These are phyloP conservation scores for Malaclemys terrapin DNA, from an alignment of 2,113 vertebrate genomes.

Conservation along the genomic window DNA sequence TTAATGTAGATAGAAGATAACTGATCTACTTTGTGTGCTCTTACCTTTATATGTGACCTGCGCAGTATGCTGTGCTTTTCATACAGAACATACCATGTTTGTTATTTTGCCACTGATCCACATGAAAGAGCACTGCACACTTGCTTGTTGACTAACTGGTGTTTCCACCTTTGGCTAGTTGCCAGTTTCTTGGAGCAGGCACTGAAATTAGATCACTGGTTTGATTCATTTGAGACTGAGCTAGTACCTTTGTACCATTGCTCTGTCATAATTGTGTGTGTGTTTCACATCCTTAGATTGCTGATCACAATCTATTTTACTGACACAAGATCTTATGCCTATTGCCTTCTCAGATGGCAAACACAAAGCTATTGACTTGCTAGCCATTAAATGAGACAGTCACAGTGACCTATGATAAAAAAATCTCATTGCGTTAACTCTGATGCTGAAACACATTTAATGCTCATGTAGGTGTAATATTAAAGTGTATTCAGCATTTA, in stretches of 20 bases:
- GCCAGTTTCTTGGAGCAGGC: background rate
- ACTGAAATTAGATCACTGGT: background rate
- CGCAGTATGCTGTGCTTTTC: background rate
- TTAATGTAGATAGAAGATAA: background rate
- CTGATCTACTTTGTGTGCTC: background rate
- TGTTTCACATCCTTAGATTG: background rate
- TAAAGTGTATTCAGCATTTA: background rate
- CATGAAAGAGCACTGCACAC: background rate
- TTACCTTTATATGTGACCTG: background rate
- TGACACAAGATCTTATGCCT: background rate
- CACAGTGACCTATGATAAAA: background rate
- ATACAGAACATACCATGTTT: background rate
- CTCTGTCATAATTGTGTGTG: background rate
- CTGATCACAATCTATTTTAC: background rate
- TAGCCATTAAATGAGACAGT: background rate
- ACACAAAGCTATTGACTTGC: background rate
- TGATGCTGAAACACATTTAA: background rate
- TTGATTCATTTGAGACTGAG: background rate
- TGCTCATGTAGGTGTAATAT: background rate
- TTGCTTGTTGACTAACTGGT: background rate
- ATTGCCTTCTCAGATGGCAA: background rate
- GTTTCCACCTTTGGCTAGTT: background rate
- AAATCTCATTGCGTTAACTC: background rate
- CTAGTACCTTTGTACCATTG: background rate
- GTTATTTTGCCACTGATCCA: background rate